Evolutionary conservation across 2,797 vertebrate species (phyloP).

Genomic region (Lemur catta): DNA sequence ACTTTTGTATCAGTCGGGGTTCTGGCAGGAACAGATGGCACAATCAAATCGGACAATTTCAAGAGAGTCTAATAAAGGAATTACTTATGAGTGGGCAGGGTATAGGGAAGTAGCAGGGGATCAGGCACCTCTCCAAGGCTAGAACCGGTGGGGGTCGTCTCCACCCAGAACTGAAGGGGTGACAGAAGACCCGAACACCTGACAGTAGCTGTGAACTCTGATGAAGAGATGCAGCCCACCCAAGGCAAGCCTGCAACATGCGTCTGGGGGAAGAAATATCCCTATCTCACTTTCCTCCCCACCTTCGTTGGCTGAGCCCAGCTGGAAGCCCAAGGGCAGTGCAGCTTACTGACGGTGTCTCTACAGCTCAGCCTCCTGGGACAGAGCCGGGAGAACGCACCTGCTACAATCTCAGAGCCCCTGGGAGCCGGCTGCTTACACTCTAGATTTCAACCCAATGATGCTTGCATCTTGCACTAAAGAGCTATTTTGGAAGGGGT

Average conservation of each 20-base stretch:
- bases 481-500: constrained; percentile 52
- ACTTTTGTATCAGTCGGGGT: not conserved
- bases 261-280: too few relatives aligned
- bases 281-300: not conserved
- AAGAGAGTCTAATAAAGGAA: not conserved
- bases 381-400: not conserved
- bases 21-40: not conserved
- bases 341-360: accelerated
- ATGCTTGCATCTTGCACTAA: constrained; percentile 33
- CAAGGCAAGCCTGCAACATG: not conserved
- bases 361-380: not conserved
- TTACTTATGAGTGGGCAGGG: not conserved
- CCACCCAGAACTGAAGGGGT: not conserved
- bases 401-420: constrained; percentile 52
- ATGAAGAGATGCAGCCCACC: not conserved
- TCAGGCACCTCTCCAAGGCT: accelerated
- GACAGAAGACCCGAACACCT: accelerated
- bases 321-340: not conserved
- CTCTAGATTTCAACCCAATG: constrained; percentile 56
- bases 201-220: not conserved
- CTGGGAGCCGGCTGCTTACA: constrained; percentile 69
- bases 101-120: not conserved
- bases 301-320: not conserved
- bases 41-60: not conserved
- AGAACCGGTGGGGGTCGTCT: accelerated